Conservation (phyloP, 2,113 vertebrate genomes). For the Donacobius atricapilla region DNA sequence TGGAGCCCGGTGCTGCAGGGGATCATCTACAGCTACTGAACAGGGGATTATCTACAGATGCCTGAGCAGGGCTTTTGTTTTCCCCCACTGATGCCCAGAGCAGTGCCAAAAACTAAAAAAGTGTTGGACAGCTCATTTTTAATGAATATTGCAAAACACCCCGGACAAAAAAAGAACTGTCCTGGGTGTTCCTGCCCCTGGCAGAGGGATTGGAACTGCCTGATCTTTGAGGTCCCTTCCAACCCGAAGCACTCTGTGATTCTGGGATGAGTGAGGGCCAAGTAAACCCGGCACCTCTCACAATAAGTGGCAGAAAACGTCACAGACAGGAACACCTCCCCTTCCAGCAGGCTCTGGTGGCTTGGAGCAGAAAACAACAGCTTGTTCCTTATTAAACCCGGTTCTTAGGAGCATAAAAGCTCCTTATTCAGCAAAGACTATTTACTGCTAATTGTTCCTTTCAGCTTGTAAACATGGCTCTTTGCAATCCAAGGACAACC, state of each 20-base stretch:
- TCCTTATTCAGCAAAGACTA: background rate
- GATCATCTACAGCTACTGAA: background rate
- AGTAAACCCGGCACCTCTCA: background rate
- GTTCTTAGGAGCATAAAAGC: background rate
- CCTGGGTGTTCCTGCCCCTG: background rate
- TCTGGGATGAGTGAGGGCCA: background rate
- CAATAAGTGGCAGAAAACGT: background rate
- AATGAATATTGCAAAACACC: background rate
- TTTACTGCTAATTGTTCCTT: background rate
- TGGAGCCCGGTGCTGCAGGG: background rate
- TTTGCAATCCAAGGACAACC: background rate
- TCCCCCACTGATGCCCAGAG: background rate
- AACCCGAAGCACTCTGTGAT: background rate
- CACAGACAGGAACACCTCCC: background rate
- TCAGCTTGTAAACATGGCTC: background rate
- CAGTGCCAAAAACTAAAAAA: background rate
- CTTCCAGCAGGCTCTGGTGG: background rate
- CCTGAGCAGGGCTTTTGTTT: background rate
- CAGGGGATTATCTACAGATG: background rate
- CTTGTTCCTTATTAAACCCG: background rate
- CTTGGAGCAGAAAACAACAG: background rate
- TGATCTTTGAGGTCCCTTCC: background rate
- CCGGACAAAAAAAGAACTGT: fast-evolving
- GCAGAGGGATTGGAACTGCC: background rate
- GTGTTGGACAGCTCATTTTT: background rate